Evolutionary conservation across 2,888 invertebrate genomes (phyloP).

Genomic region (Napeogenes sylphis): DNA sequence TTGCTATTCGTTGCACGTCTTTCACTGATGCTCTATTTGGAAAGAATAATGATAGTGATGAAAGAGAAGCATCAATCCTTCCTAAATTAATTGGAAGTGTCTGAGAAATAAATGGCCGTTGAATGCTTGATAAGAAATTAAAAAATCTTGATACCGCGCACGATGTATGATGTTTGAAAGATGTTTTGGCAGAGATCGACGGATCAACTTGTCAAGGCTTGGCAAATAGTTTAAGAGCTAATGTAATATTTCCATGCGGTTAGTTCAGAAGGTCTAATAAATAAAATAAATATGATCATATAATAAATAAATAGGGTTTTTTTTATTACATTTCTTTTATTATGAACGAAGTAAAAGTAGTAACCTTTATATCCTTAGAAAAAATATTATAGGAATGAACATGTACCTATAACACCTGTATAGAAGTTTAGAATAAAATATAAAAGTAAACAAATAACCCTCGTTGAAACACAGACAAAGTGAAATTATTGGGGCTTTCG

Average conservation of each 20-base stretch:
- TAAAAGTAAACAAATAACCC: slow-evolving; percentile 67
- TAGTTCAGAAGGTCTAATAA: slow-evolving; percentile 33
- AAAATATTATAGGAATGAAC: not conserved
- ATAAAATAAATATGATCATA: not conserved
- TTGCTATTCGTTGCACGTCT: slow-evolving; percentile 30
- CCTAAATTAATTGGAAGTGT: slow-evolving; percentile 28
- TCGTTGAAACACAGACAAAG: slow-evolving; percentile 64
- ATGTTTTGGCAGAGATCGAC: slow-evolving; percentile 52
- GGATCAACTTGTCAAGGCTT: slow-evolving; percentile 52
- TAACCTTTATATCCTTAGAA: not conserved
- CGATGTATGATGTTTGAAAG: slow-evolving; percentile 33
- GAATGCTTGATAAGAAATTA: slow-evolving; percentile 34
- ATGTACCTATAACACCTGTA: no score
- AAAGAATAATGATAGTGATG: slow-evolving; percentile 22
- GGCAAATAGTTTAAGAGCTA: slow-evolving; percentile 43
- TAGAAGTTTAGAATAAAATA: slow-evolving; percentile 42
- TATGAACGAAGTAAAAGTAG: no score
- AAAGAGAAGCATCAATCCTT: slow-evolving; percentile 31
- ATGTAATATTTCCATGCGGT: slow-evolving; percentile 29
- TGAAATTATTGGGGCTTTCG: slow-evolving; percentile 71
- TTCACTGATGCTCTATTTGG: slow-evolving; percentile 39
- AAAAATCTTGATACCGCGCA: slow-evolving; percentile 30
- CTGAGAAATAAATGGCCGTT: slow-evolving; percentile 31
- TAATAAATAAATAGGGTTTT: no score
- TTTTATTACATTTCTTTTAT: no score